Conservation (phyloP, 1,140 invertebrate species). For the Temnothorax nylanderi region DNA sequence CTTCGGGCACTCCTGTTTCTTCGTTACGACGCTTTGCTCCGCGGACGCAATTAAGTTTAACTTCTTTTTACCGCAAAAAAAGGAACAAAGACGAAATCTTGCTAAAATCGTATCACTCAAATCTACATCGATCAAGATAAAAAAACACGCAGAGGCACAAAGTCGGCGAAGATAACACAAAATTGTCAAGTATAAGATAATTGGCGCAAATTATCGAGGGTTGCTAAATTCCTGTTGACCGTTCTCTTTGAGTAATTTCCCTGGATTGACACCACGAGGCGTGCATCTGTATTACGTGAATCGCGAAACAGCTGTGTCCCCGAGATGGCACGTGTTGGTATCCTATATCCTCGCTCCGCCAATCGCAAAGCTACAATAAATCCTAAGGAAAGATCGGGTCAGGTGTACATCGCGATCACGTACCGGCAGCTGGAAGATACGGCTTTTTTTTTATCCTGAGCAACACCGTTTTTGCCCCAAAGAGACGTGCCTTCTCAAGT, state of each 20-base stretch:
- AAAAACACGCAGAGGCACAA: not conserved
- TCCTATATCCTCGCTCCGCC: slow-evolving; percentile 61
- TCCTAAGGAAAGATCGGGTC: slow-evolving; percentile 64
- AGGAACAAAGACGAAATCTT: not conserved
- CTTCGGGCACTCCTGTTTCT: slow-evolving; percentile 54
- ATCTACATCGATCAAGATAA: slow-evolving; percentile 9
- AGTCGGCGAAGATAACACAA: not conserved
- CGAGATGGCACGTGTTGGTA: slow-evolving; percentile 69
- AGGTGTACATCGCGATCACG: slow-evolving; percentile 70
- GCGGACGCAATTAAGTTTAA: not conserved
- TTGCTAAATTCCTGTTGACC: not conserved
- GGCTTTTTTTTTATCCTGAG: slow-evolving; percentile 41
- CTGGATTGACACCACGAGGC: not conserved
- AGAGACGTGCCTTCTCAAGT: not conserved
- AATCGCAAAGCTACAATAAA: slow-evolving; percentile 71
- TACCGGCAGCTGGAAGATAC: slow-evolving; percentile 64
- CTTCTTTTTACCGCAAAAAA: not conserved
- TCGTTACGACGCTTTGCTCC: slow-evolving; percentile 21
- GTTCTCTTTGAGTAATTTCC: slow-evolving; percentile 19
- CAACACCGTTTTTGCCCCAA: slow-evolving; percentile 2
- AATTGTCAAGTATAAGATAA: not conserved
- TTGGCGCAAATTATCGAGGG: not conserved
- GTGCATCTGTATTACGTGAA: slow-evolving; percentile 71
- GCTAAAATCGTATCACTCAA: not conserved
- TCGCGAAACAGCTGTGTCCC: slow-evolving; percentile 67